A percentile compares a stretch with the other conserved stretches of the same genome.
These are phyloP conservation scores for Metallyticus violacea DNA, from an alignment of 2,888 invertebrate species.

Conservation along the genomic window DNA sequence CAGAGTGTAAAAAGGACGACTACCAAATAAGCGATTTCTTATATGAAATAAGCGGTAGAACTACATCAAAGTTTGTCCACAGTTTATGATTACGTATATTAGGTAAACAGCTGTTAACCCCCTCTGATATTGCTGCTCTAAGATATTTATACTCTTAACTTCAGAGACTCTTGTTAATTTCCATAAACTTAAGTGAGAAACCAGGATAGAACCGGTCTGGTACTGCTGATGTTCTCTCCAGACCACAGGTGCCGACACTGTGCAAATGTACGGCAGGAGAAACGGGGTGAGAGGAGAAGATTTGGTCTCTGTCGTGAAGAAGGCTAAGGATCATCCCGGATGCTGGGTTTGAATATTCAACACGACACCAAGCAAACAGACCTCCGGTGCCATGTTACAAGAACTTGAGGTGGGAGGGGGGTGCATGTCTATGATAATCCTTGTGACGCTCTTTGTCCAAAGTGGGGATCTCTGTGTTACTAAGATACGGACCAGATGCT, in stretches of 20 bases:
- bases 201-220: background rate
- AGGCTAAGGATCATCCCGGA: background rate
- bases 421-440: slow-evolving; percentile 3
- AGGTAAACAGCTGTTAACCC: background rate
- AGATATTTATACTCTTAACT: background rate
- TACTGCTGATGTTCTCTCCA: background rate
- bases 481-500: background rate
- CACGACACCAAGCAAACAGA: background rate
- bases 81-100: too few species aligned
- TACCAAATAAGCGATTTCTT: too few species aligned
- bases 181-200: background rate
- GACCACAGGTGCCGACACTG: background rate
- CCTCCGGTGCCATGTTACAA: background rate
- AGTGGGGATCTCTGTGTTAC: background rate
- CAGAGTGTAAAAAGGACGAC: too few species aligned
- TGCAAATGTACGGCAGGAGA: background rate
- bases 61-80: too few species aligned
- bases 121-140: background rate
- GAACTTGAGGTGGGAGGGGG: background rate
- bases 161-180: background rate
- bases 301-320: background rate
- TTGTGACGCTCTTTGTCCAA: background rate
- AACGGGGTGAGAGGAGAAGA: background rate
- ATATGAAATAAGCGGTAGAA: too few species aligned
- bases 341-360: background rate